Conservation (phyloP, 1,140 invertebrate genomes). For the Euura saliciscinereae region DNA sequence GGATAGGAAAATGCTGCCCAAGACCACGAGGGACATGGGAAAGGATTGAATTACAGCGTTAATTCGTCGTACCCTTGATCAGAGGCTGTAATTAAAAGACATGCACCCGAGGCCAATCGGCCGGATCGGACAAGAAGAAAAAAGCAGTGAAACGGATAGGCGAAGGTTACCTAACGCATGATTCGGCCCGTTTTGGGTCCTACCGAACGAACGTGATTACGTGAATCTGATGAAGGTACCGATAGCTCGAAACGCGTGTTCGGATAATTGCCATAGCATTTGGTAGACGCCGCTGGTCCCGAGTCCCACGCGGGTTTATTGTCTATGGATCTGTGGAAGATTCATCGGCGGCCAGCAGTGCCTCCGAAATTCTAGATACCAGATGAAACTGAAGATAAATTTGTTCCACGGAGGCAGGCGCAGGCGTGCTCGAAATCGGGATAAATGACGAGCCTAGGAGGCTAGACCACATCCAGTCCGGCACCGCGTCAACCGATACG, state of each 20-base stretch:
- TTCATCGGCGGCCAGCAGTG: not conserved
- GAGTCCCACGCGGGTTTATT: not conserved
- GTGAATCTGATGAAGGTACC: not conserved
- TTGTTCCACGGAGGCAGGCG: not conserved
- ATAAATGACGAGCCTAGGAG: not conserved
- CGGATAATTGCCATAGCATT: constrained; percentile 5
- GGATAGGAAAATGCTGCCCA: no score
- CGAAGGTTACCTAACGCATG: constrained; percentile 1
- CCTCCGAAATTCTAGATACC: constrained; percentile 4
- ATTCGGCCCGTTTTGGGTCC: not conserved
- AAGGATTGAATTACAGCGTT: no score
- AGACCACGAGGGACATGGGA: no score
- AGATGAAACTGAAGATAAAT: constrained; percentile 5
- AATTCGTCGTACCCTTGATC: no score
- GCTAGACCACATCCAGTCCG: not conserved
- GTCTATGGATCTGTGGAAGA: not conserved
- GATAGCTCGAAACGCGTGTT: not conserved
- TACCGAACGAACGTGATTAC: not conserved
- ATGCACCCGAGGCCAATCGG: no score
- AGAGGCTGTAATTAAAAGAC: no score
- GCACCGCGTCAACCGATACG: not conserved
- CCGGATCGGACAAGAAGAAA: not conserved
- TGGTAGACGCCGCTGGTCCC: not conserved
- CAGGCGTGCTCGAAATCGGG: not conserved
- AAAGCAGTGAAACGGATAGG: not conserved